Conservation (phyloP, 2,888 invertebrate species). For the Arenicola marina region DNA sequence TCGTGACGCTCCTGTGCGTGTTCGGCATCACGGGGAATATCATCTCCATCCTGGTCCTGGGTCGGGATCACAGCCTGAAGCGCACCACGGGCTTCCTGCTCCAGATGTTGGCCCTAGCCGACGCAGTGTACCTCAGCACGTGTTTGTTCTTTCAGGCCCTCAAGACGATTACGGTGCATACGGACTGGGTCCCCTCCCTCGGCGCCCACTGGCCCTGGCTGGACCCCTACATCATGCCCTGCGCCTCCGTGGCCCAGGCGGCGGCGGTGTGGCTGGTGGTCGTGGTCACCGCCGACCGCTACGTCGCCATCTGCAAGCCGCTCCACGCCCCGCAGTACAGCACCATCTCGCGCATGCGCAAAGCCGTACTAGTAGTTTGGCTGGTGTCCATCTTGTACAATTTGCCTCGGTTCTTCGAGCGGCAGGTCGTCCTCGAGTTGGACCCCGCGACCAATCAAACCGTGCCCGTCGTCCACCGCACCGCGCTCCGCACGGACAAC, state of each 20-base stretch:
- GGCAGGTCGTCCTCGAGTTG: conserved; percentile 1
- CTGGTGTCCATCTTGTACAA: conserved; percentile 29
- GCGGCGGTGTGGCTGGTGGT: conserved; percentile 36
- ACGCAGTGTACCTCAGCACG: conserved; percentile 28
- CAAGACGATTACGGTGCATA: conserved; percentile 17
- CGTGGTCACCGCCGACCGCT: conserved; percentile 32
- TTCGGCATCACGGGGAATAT: conserved; percentile 33
- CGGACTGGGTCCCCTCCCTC: conserved; percentile 21
- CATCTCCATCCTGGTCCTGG: conserved; percentile 31
- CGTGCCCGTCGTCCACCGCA: conserved; percentile 5
- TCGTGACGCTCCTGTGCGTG: conserved; percentile 30
- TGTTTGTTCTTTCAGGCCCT: conserved; percentile 34
- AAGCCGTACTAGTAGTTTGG: conserved; percentile 27
- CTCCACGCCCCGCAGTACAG: conserved; percentile 30
- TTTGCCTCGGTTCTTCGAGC: conserved; percentile 34
- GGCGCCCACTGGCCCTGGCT: conserved; percentile 24
- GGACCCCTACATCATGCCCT: conserved; percentile 33
- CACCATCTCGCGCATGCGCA: conserved; percentile 21
- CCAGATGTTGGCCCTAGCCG: conserved; percentile 31
- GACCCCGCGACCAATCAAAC: conserved; percentile 13
- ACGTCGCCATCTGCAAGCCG: conserved; percentile 33
- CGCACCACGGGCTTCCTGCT: conserved; percentile 34
- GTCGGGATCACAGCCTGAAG: conserved; percentile 25
- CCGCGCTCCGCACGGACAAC: conserved; percentile 17
- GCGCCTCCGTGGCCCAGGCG: conserved; percentile 32